A percentile compares a stretch with the other conserved stretches of the same genome.
These are phyloP conservation scores for Garrulus glandarius DNA, from an alignment of 2,797 vertebrate species.

Conservation along the genomic window DNA sequence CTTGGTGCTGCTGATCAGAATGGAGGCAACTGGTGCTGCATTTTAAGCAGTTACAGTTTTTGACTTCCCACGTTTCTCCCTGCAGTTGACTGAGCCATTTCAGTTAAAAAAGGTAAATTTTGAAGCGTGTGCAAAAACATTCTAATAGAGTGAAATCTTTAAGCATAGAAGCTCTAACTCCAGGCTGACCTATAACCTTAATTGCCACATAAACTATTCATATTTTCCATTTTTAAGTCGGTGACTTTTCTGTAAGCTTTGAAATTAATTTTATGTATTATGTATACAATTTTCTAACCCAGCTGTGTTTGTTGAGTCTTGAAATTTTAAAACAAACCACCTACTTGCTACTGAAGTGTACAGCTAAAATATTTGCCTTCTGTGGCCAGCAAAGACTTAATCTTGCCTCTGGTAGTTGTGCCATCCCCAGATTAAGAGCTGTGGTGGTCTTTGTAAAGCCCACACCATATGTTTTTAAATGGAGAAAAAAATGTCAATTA, in stretches of 20 bases:
- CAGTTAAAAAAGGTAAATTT: not conserved
- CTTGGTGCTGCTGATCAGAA: not conserved
- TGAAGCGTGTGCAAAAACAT: not conserved
- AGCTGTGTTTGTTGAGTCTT: not conserved
- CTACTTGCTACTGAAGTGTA: not conserved
- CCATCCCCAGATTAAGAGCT: not conserved
- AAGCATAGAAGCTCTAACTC: not conserved
- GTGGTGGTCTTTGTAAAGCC: not conserved
- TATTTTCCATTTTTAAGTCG: not conserved
- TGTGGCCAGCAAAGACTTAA: not conserved
- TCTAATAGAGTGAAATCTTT: not conserved
- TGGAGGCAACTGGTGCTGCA: constrained; percentile 1
- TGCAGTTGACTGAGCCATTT: constrained; percentile 15
- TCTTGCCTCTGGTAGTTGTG: not conserved
- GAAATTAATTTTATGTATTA: not conserved
- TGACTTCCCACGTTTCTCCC: not conserved
- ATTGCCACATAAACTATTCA: not conserved
- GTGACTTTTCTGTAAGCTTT: not conserved
- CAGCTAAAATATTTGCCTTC: not conserved
- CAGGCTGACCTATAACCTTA: not conserved
- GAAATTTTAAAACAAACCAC: not conserved
- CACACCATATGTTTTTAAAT: not conserved
- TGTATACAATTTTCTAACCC: not conserved
- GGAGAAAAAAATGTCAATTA: accelerated
- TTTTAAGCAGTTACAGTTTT: not conserved